phyloP scores from a whole-genome alignment of 2,113 vertebrate genomes.

The Gymnorhina tibicen region DNA sequence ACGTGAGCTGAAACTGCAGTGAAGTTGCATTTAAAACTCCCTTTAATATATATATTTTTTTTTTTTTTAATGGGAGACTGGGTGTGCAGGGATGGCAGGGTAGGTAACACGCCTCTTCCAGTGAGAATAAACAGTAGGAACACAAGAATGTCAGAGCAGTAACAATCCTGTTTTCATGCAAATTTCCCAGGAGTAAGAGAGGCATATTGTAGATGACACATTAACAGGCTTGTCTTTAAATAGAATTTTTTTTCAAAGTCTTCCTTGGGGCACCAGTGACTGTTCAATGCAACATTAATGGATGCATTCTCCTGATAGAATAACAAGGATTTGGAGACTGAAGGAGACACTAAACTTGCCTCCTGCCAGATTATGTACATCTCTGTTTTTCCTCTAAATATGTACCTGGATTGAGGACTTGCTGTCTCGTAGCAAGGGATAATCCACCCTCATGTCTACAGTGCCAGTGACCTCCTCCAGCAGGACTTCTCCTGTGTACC shows the following conservation, averaged over 20 bases:
- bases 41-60: no score
- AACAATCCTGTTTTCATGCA: conserved; percentile 58
- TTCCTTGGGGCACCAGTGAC: conserved; percentile 48
- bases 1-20: background rate
- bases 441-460: background rate
- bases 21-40: background rate
- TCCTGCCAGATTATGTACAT: background rate
- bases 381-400: background rate
- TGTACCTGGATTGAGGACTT: background rate
- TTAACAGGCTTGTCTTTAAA: conserved; percentile 65
- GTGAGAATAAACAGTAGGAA: conserved; percentile 40
- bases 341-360: background rate
- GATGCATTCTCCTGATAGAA: conserved; percentile 12
- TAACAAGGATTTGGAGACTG: background rate
- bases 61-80: background rate
- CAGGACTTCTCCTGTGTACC: background rate
- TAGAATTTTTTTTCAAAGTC: conserved; percentile 42
- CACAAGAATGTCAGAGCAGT: conserved; percentile 55
- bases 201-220: conserved; percentile 58
- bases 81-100: background rate
- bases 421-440: background rate
- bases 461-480: background rate
- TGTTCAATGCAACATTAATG: conserved; percentile 49
- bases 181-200: conserved; percentile 60
- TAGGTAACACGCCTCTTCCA: background rate